Percentiles rank a stretch among this genome's conserved stretches.
These are phyloP conservation scores for Rhopilema esculentum DNA, from an alignment of 30 jellyfish, hydroid and myxozoan species.

Conservation along the genomic window DNA sequence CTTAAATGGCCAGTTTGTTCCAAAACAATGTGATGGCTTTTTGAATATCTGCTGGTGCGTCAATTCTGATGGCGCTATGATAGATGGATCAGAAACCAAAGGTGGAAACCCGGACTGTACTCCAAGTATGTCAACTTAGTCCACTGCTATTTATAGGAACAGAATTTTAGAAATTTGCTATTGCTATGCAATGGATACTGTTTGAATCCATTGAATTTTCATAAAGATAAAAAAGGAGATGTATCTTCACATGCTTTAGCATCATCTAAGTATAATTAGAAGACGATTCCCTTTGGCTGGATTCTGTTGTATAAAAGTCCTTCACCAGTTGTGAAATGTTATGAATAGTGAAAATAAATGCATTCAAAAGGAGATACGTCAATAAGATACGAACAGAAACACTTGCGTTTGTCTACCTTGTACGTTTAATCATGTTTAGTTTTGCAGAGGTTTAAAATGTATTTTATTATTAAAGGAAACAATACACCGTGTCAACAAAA, in stretches of 20 bases:
- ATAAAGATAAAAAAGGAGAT: no score
- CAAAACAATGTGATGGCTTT: constrained; percentile 76
- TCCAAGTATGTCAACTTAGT: constrained; percentile 32
- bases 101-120: constrained; percentile 66
- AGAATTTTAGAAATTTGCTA: not conserved
- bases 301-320: no score
- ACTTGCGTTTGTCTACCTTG: no score
- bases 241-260: no score
- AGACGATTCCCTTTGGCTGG: no score
- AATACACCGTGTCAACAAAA: constrained; percentile 50
- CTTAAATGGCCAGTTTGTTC: constrained; percentile 62
- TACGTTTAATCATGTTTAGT: no score
- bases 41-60: constrained; percentile 70
- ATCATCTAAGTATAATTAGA: no score
- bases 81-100: constrained; percentile 54
- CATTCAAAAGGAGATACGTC: no score
- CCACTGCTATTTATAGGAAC: not conserved
- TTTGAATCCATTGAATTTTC: not conserved
- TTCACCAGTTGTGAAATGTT: no score
- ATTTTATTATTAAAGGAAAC: constrained; percentile 28
- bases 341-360: no score
- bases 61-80: constrained; percentile 37
- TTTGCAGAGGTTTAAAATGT: no score
- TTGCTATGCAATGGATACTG: not conserved
- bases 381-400: no score